These are phyloP conservation scores for Exocentrus adspersus DNA, from an alignment of 2,888 invertebrate genomes.

Conservation along the genomic window DNA sequence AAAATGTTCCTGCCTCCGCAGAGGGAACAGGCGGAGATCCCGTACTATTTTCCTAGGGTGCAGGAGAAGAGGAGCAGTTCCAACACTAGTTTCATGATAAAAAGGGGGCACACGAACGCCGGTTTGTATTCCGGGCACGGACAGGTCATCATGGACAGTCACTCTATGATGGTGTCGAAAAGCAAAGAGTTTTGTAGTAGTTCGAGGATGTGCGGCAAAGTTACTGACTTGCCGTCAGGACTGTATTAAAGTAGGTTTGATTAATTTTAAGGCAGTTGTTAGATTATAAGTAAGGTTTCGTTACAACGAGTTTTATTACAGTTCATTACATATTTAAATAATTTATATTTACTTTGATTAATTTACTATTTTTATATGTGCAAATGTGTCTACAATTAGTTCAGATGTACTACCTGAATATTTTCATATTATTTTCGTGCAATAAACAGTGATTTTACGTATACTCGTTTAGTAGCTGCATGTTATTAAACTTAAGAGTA, in stretches of 20 bases:
- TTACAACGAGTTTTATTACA: slow-evolving; percentile 31
- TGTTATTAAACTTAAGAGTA: slow-evolving; percentile 21
- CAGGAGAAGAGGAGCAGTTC: slow-evolving; percentile 65
- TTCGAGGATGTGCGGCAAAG: slow-evolving; percentile 66
- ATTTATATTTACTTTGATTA: neutral
- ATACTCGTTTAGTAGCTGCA: slow-evolving; percentile 20
- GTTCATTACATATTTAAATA: neutral
- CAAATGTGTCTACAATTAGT: neutral
- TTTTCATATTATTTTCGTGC: slow-evolving; percentile 8
- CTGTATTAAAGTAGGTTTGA: slow-evolving; percentile 66
- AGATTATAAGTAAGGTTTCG: no score
- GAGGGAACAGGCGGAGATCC: slow-evolving; percentile 58
- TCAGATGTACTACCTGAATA: neutral
- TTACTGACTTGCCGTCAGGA: slow-evolving; percentile 79
- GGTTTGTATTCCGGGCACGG: slow-evolving; percentile 76
- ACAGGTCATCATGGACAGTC: slow-evolving; percentile 60
- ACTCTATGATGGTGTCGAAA: slow-evolving; percentile 50
- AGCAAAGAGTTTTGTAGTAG: slow-evolving; percentile 48
- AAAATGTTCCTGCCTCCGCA: slow-evolving; percentile 58
- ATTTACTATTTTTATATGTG: neutral
- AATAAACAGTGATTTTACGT: slow-evolving; percentile 6
- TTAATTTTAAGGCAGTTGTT: neutral
- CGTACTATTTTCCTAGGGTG: slow-evolving; percentile 62
- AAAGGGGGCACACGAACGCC: slow-evolving; percentile 71
- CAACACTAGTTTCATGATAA: slow-evolving; percentile 66